Base-by-base conservation (phyloP, 2,888 invertebrate genomes). In the Ptychoptera albimana region DNA sequence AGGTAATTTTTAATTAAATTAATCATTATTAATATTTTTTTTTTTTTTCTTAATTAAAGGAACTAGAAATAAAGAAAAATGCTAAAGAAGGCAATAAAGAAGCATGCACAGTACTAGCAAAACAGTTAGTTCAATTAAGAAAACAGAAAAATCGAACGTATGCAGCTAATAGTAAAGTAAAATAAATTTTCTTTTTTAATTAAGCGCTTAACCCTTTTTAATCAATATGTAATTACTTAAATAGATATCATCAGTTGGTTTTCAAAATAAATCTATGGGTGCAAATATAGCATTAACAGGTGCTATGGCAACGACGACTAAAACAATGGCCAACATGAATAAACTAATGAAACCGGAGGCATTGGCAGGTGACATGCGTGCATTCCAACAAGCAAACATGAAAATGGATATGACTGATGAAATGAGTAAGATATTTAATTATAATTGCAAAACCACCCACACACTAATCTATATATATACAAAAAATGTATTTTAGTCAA, bases 391-490 rank as follows among this genome's bases (percentile, higher is more conserved):
- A 56, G 87, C 86, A 32, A 79, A 79, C 53, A 82, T 81, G 61
- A 87, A 83, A 60, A 87, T 93, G 86, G 88, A 84, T 54, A 91
- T 94, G 88, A 85, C 88, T 0, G 92, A 93, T 67, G 93, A 94
- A 70, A 85, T 92, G 82, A 85, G 86, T 87, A 70, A 70, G 77
- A 69, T 14, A 40, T 9, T 5, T 23, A 31, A 37, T 9, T 2
- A 9, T 13, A n/a, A 32, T 31, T 29, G 1, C n/a, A 43, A 37
- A 14, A 31, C n/a, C 8, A 34, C 30, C 6, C 13, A 12, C 10
- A 11, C 12, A 32, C 4, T 40, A 13, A 12, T 31, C 2, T 13
- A 39, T 41, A n/a, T n/a, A n/a, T 11, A 32, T 32, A 10, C 23
- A n/a, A 11, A 14, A 32, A 12, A 34, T 35, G 11, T 13, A 14